Conservation (phyloP, 1,140 invertebrate genomes). For the Bombus cullumanus region DNA sequence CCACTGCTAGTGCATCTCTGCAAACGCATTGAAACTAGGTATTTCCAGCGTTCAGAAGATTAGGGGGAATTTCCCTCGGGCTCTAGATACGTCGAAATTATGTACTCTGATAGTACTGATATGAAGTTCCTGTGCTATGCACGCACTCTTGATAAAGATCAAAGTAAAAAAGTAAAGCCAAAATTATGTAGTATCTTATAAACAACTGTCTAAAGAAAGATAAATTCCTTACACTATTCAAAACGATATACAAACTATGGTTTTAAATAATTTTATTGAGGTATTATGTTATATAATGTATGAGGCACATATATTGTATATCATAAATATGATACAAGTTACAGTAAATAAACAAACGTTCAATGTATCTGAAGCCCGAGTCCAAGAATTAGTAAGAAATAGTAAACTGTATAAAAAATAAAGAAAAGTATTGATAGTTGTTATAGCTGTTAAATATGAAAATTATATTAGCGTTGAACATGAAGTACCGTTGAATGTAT, state of each 20-base stretch:
- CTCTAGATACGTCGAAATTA: constrained; percentile 76
- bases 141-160: constrained; percentile 53
- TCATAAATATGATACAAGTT: not conserved
- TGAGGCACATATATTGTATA: not conserved
- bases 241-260: not conserved
- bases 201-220: constrained; percentile 12
- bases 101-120: constrained; percentile 64
- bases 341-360: constrained; percentile 8
- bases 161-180: constrained; percentile 57
- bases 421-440: constrained; percentile 36
- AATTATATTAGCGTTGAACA: constrained; percentile 60
- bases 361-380: constrained; percentile 53
- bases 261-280: constrained; percentile 2
- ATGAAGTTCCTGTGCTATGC: constrained; percentile 76
- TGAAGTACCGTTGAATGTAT: constrained; percentile 46
- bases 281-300: not conserved
- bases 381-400: not conserved
- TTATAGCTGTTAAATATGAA: constrained; percentile 42
- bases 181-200: constrained; percentile 71
- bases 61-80: constrained; percentile 76
- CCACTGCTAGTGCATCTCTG: constrained; percentile 90
- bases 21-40: constrained; percentile 89
- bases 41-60: constrained; percentile 84
- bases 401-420: constrained; percentile 32
- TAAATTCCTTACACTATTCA: not conserved